Evolutionary conservation across 92 coral and sea anemone species (phyloP).

Genomic region (Montipora capitata): DNA sequence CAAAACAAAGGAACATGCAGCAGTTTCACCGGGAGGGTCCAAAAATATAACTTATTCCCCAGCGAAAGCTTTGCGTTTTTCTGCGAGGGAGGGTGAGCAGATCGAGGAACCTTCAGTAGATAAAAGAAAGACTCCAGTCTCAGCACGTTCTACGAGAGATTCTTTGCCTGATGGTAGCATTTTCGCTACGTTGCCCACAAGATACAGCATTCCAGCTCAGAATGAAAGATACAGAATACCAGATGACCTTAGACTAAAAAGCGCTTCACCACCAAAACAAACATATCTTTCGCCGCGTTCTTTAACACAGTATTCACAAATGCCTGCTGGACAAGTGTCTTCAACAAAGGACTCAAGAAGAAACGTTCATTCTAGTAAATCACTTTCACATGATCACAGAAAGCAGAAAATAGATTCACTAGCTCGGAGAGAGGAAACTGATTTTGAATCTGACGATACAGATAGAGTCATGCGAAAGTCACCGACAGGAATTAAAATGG

Average conservation of each 20-base stretch:
- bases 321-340: background rate
- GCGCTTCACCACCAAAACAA: conserved; percentile 27
- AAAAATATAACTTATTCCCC: conserved; percentile 68
- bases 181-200: conserved; percentile 17
- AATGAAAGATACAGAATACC: conserved; percentile 41
- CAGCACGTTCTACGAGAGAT: background rate
- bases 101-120: background rate
- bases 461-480: conserved; percentile 93
- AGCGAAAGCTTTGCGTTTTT: conserved; percentile 29
- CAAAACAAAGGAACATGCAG: conserved; percentile 55
- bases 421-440: conserved; percentile 69
- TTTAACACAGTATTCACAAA: conserved; percentile 25
- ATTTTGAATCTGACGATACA: conserved; percentile 91
- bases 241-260: conserved; percentile 7
- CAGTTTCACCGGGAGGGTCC: conserved; percentile 74
- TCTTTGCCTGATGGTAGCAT: conserved; percentile 19
- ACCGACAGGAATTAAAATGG: conserved; percentile 97
- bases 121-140: conserved; percentile 5
- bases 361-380: conserved; percentile 24
- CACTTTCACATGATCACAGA: conserved; percentile 24
- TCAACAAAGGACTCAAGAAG: conserved; percentile 1
- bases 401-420: conserved; percentile 36
- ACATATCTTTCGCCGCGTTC: conserved; percentile 31
- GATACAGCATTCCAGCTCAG: conserved; percentile 54
- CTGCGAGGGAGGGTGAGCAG: background rate